Evolutionary conservation across 2,888 invertebrate genomes (phyloP).

Genomic region (Andrena chrysosceles): DNA sequence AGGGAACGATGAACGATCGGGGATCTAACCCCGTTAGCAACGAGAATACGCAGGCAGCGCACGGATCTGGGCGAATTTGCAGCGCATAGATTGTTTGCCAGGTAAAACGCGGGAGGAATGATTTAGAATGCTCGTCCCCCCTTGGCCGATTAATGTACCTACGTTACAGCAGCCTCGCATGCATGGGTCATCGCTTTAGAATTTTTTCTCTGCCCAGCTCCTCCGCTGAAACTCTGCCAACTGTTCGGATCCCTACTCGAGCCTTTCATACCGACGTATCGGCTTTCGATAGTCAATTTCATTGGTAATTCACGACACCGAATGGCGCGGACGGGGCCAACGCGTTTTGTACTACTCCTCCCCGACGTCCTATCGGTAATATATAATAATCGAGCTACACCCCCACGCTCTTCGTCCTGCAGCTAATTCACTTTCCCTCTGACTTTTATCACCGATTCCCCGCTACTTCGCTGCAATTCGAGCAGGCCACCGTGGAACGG

Average conservation of each 20-base stretch:
- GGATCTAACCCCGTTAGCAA: constrained; percentile 4
- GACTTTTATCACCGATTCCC: too few relatives aligned
- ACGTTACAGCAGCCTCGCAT: neutral
- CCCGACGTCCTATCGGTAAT: constrained; percentile 26
- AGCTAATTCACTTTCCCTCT: neutral
- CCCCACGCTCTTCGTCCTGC: neutral
- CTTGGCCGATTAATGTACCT: neutral
- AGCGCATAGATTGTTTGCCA: constrained; percentile 30
- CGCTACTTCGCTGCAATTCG: too few relatives aligned
- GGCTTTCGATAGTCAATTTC: constrained; percentile 62
- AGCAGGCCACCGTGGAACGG: neutral
- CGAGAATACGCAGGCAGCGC: constrained; percentile 20
- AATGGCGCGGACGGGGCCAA: constrained; percentile 25
- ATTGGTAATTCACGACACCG: constrained; percentile 54
- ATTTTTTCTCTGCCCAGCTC: neutral
- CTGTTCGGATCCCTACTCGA: constrained; percentile 7
- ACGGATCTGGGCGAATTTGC: constrained; percentile 26
- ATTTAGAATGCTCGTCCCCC: neutral
- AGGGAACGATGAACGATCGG: constrained; percentile 45
- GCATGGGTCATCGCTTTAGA: neutral
- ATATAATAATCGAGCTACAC: constrained; percentile 40
- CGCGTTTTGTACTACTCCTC: constrained; percentile 25
- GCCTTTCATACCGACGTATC: constrained; percentile 48
- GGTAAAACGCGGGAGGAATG: constrained; percentile 25
- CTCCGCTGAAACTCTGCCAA: constrained; percentile 24